Base-by-base conservation (phyloP, 2,113 vertebrate species). In the Callipepla californica region DNA sequence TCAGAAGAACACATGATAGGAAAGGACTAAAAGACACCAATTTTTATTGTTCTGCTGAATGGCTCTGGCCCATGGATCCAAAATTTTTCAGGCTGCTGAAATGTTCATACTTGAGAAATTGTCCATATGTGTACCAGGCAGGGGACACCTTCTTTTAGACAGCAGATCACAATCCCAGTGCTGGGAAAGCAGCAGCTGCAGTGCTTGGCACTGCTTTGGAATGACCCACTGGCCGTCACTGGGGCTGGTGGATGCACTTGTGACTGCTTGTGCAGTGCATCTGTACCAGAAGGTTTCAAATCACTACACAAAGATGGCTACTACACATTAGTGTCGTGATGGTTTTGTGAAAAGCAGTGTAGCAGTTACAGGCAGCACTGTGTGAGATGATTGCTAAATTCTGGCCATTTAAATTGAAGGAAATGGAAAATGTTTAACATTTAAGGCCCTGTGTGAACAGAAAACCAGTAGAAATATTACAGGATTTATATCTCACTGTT, bases 211-310 rank as follows among this genome's bases (percentile, higher is more conserved):
- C 23, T 34, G 44, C 61, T 69, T 73, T 0, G 0, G 65, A 67
- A 55, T 23, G 80, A 48, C 13, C 9, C 36, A 17, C 11, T 1
- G 0, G 63, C 6, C 42, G 5, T 13, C 45, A 22, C 22, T 0
- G 0, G 51, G 47, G 38, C 12, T n/a, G 38, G 45, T 1, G 6
- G 78, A 28, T 68, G 34, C 10, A 40, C 28, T 47, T 42, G 10
- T 66, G 63, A 80, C 55, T 44, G 36, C 13, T n/a, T 42, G 61
- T 8, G 17, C 38, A 34, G 18, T 2, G 9, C 5, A 22, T 23
- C 44, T 69, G 47, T 53, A 73, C 63, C n/a, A 58, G 19, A 75
- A 70, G 26, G 23, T 80, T 84, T 80, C 42, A 67, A 62, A 80
- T 61, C 47, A 28, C 20, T 62, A 58, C 16, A 58, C 34, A 9